These are phyloP conservation scores for Cinclus cinclus DNA, from an alignment of 2,113 vertebrate genomes.

Conservation along the genomic window DNA sequence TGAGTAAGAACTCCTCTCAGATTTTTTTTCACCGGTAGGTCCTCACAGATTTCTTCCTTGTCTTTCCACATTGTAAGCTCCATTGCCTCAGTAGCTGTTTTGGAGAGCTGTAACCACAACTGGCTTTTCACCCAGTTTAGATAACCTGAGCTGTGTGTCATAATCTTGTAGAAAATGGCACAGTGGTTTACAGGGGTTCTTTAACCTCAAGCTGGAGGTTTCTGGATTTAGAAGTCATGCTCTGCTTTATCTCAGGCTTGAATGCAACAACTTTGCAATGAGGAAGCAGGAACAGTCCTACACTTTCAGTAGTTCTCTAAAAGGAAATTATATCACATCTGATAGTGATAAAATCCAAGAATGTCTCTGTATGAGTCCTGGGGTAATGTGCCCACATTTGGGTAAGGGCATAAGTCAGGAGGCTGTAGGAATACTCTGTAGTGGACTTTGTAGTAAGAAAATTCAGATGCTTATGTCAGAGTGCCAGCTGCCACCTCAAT, in stretches of 20 bases:
- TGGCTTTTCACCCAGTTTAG: not conserved
- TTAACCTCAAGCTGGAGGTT: not conserved
- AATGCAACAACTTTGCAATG: not conserved
- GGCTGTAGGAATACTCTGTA: not conserved
- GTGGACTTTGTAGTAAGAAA: not conserved
- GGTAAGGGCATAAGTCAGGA: rapidly evolving
- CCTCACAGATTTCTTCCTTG: not conserved
- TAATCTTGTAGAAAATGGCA: not conserved
- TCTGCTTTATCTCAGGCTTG: not conserved
- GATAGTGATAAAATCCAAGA: not conserved
- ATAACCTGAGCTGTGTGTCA: rapidly evolving
- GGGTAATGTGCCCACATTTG: not conserved
- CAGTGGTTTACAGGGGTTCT: not conserved
- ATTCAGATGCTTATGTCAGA: not conserved
- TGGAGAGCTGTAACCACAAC: not conserved
- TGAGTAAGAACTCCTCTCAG: not conserved
- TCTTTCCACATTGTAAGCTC: not conserved
- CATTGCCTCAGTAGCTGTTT: not conserved
- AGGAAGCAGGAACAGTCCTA: slow-evolving; percentile 1
- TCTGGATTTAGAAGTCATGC: not conserved
- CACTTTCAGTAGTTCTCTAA: not conserved
- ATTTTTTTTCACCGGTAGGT: not conserved
- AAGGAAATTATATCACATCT: not conserved
- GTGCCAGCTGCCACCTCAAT: not conserved
- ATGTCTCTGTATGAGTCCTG: not conserved